Percentiles rank a stretch among this genome's conserved stretches.
phyloP scores from a whole-genome alignment of 2,888 invertebrate species.

The Spatulosminthurus flaviceps region DNA sequence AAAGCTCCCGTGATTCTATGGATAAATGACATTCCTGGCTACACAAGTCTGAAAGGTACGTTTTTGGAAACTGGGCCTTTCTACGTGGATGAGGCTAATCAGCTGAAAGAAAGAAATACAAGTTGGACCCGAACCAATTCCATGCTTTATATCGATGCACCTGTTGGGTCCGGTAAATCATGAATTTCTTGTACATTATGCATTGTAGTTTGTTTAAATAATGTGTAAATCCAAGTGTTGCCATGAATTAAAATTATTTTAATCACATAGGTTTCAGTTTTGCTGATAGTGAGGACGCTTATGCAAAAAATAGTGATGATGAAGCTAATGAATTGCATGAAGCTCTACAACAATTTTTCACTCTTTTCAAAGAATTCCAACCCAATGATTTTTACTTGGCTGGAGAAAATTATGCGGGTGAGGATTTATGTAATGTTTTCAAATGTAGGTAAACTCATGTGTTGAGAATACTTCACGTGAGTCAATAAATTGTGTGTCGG shows the following conservation, averaged over 20 bases:
- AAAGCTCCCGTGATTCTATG: background rate
- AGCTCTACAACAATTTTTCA: slow-evolving; percentile 78
- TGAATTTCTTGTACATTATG: too few species aligned
- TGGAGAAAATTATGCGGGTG: slow-evolving; percentile 79
- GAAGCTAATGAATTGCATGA: background rate
- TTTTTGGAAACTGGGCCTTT: background rate
- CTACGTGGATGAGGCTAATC: background rate
- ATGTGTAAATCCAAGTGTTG: too few species aligned
- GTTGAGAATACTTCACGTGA: too few species aligned
- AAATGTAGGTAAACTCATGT: too few species aligned
- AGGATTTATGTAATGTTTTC: too few species aligned
- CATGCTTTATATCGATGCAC: slow-evolving; percentile 85
- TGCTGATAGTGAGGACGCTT: slow-evolving; percentile 72
- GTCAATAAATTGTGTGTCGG: too few species aligned
- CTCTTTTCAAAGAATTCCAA: slow-evolving; percentile 79
- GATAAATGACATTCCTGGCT: background rate
- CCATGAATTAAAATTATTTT: too few species aligned
- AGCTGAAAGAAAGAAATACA: background rate
- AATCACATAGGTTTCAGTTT: slow-evolving; percentile 81
- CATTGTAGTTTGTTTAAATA: too few species aligned
- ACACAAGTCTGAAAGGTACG: background rate
- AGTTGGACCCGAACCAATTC: background rate
- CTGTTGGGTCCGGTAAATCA: slow-evolving; percentile 83
- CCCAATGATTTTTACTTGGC: slow-evolving; percentile 82
- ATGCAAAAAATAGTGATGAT: too few species aligned